These are phyloP conservation scores for Fringilla coelebs DNA, from an alignment of 2,797 vertebrate genomes.

Conservation along the genomic window DNA sequence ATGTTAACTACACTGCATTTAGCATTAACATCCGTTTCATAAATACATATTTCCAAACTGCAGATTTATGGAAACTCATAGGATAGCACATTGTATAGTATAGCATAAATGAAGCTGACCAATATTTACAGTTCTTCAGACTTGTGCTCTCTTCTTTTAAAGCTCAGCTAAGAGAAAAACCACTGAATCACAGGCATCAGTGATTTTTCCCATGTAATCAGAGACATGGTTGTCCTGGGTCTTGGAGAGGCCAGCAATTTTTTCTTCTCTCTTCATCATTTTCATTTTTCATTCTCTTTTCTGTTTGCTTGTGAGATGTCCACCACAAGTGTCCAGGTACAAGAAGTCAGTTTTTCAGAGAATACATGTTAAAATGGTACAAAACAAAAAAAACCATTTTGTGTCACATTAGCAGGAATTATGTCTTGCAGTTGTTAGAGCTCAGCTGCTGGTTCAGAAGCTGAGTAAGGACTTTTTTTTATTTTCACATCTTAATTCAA, in stretches of 20 bases:
- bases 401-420: not conserved
- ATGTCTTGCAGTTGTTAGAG: not conserved
- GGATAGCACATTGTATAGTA: not conserved
- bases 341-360: not conserved
- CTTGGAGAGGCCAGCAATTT: not conserved
- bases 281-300: not conserved
- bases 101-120: not conserved
- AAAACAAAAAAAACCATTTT: not conserved
- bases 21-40: not conserved
- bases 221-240: not conserved
- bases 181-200: not conserved
- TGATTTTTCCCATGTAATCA: not conserved
- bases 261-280: not conserved
- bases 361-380: not conserved
- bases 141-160: not conserved
- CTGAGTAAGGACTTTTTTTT: not conserved
- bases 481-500: not conserved
- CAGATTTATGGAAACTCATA: not conserved
- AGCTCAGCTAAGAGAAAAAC: not conserved
- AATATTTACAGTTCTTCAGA: not conserved
- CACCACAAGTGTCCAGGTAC: not conserved
- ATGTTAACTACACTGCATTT: not conserved
- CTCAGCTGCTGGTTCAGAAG: not conserved
- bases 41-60: not conserved
- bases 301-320: not conserved